These are phyloP conservation scores for Macrotus californicus DNA, from an alignment of 2,113 vertebrate species.

Conservation along the genomic window DNA sequence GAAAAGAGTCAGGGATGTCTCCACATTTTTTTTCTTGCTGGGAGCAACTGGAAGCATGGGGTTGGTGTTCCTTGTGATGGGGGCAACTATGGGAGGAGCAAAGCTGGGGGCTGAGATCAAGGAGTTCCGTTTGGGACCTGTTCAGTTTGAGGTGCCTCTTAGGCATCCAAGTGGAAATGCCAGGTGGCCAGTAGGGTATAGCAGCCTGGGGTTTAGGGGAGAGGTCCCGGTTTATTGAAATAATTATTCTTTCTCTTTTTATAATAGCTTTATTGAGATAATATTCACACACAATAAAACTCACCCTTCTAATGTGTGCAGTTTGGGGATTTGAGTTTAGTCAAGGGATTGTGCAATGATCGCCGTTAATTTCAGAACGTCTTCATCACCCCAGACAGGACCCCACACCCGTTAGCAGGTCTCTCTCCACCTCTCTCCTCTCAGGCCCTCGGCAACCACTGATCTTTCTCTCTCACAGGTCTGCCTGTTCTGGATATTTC, in stretches of 20 bases:
- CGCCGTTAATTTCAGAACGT: background rate
- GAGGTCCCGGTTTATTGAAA: background rate
- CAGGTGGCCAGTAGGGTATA: background rate
- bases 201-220: background rate
- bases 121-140: background rate
- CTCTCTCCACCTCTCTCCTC: background rate
- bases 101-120: background rate
- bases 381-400: background rate
- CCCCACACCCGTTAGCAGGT: background rate
- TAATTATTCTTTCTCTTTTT: background rate
- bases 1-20: background rate
- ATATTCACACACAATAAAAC: background rate
- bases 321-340: background rate
- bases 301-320: background rate
- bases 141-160: background rate
- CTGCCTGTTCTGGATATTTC: background rate
- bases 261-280: background rate
- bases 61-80: background rate
- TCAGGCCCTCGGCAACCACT: too few relatives aligned
- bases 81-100: background rate
- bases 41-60: background rate
- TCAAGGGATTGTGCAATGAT: background rate
- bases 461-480: background rate
- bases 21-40: background rate
- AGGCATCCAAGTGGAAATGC: background rate